These are phyloP conservation scores for Drosophila lacteicornis DNA, from an alignment of 1,140 invertebrate species.

Conservation along the genomic window DNA sequence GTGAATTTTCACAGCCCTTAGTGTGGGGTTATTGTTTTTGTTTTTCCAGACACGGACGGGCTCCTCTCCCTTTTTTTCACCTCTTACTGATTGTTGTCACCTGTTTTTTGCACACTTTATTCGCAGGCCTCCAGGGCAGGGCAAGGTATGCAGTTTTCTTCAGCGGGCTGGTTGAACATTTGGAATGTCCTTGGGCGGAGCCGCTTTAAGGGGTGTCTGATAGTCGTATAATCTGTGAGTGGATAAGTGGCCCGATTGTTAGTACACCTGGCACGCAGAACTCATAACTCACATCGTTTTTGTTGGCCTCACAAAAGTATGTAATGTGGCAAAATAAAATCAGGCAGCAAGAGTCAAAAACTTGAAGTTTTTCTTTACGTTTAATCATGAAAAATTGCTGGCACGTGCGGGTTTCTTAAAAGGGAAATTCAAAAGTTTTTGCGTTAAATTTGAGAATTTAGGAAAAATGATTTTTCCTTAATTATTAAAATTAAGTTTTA, in stretches of 20 bases:
- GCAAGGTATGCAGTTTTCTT: background rate
- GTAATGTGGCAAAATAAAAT: conserved; percentile 62
- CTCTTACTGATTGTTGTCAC: conserved; percentile 76
- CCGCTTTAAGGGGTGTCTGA: background rate
- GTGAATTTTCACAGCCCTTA: conserved; percentile 74
- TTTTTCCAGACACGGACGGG: conserved; percentile 54
- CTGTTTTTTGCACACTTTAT: conserved; percentile 52
- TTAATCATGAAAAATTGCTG: conserved; percentile 65
- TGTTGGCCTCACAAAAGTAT: conserved; percentile 24
- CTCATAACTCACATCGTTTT: conserved; percentile 75
- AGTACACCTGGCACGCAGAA: conserved; percentile 73
- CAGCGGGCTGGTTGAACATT: background rate
- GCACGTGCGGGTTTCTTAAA: conserved; percentile 50
- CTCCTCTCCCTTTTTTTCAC: conserved; percentile 3
- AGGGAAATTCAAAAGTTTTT: background rate
- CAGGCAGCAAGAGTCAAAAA: conserved; percentile 54
- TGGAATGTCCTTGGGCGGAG: background rate
- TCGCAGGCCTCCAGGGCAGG: conserved; percentile 1
- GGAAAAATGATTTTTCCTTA: background rate
- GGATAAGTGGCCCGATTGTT: conserved; percentile 23
- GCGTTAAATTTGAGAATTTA: background rate
- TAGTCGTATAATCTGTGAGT: conserved; percentile 1
- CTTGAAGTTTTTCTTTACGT: conserved; percentile 40
- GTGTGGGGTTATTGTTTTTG: conserved; percentile 61
- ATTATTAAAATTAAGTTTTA: background rate